A percentile compares a stretch with the other conserved stretches of the same genome.
Evolutionary conservation across 2,888 invertebrate species (phyloP).

Genomic region (Noctua janthina): DNA sequence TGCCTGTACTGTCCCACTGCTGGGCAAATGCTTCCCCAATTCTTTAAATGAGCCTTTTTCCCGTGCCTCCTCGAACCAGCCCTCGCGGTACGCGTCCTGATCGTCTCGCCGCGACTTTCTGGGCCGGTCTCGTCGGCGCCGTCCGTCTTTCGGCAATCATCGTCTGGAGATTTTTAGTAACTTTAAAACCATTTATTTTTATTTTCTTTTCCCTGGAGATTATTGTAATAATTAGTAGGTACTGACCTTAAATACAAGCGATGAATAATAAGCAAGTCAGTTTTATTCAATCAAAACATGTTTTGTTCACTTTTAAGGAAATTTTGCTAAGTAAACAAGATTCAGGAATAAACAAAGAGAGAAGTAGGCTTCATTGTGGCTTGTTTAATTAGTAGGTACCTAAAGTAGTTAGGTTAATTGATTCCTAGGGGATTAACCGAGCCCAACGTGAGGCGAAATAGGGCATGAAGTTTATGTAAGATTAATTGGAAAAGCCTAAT

Average conservation of each 20-base stretch:
- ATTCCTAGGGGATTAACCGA: conserved; percentile 36
- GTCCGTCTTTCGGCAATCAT: no score
- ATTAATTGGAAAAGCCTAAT: conserved; percentile 33
- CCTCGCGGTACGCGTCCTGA: no score
- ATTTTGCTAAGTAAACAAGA: conserved; percentile 38
- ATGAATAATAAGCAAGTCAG: conserved; percentile 52
- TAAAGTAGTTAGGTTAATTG: conserved; percentile 12
- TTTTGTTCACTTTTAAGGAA: conserved; percentile 46
- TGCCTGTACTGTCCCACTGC: no score
- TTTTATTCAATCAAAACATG: conserved; percentile 52
- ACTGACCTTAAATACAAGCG: conserved; percentile 14
- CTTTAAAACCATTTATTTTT: background rate
- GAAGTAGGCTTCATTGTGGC: conserved; percentile 20
- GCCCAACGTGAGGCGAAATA: conserved; percentile 3
- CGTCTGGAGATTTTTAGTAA: background rate
- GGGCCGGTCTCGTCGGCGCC: no score
- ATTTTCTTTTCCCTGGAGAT: background rate
- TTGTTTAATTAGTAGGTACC: conserved; percentile 20
- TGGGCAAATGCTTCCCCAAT: no score
- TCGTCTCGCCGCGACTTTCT: no score
- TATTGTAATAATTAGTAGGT: conserved; percentile 1
- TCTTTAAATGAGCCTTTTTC: no score
- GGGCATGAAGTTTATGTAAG: background rate
- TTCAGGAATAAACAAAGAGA: conserved; percentile 38
- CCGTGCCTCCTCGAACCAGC: no score